A percentile compares a stretch with the other conserved stretches of the same genome.
Conservation (phyloP, 2,888 invertebrate species). For the Iselma pallidipennis region DNA sequence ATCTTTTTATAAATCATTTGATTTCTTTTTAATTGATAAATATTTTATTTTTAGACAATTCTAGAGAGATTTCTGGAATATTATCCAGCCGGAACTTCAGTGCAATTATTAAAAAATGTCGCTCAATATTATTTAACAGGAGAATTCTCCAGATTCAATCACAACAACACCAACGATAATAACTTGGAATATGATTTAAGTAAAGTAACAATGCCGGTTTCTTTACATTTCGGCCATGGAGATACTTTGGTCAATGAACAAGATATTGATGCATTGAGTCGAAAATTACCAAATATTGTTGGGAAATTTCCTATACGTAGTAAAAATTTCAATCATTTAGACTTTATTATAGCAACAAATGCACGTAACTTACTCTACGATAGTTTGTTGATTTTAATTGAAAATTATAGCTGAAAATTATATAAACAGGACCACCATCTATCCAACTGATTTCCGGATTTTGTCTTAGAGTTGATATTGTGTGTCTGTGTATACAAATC, state of each 20-base stretch:
- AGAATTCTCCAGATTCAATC: conserved; percentile 33
- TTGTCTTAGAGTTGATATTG: conserved; percentile 26
- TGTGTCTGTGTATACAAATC: conserved; percentile 56
- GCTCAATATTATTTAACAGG: conserved; percentile 45
- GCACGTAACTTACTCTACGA: conserved; percentile 64
- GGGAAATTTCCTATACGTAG: conserved; percentile 63
- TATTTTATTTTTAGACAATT: conserved; percentile 42
- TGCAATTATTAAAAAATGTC: conserved; percentile 56
- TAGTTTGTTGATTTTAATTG: conserved; percentile 61
- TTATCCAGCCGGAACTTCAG: conserved; percentile 59
- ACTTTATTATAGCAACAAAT: conserved; percentile 71
- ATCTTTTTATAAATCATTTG: conserved; percentile 15
- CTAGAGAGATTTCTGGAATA: conserved; percentile 46
- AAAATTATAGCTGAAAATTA: conserved; percentile 41
- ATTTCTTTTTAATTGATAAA: background rate
- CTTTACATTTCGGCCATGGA: conserved; percentile 59
- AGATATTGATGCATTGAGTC: conserved; percentile 63
- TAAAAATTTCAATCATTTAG: conserved; percentile 68
- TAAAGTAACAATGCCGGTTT: conserved; percentile 57
- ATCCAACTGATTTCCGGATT: background rate
- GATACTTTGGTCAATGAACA: conserved; percentile 60
- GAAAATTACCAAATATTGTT: conserved; percentile 60
- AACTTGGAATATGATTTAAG: conserved; percentile 49
- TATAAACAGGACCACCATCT: too few species aligned
- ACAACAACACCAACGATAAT: conserved; percentile 26